Base-by-base conservation (phyloP, 1,140 invertebrate genomes). In the Sarcophaga bullata region DNA sequence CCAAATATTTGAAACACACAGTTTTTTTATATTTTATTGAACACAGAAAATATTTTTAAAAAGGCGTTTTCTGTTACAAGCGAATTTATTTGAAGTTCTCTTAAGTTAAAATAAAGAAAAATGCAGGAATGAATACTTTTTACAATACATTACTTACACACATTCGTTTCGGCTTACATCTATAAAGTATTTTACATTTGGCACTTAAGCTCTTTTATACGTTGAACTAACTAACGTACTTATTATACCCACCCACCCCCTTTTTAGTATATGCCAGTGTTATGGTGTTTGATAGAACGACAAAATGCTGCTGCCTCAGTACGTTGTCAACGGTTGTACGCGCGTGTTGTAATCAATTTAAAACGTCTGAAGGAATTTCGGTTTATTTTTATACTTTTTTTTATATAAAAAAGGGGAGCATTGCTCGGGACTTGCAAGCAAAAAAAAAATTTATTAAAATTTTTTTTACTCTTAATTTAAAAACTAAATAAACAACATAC, bases 281-380 rank as follows among this genome's bases (percentile, higher is more conserved):
- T 68, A 68, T 6, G 17, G 62, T 68, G 19, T 68, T 25, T 68
- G 62, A 68, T 7, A 68, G n/a, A 68, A 68, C 62, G 17, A 19
- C 62, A 68, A 68, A 68, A 25, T 68, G n/a, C n/a, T 68, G 62
- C 19, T 68, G 17, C n/a, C 75, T 78, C 75, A 78, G 75, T 78
- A 50, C 75, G 75, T 78, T 78, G 75, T 78, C 75, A 78, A 78
- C 75, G 75, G 75, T 78, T 78, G 75, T 78, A 78, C 75, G 75
- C 75, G 75, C 75, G 75, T 78, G 75, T 78, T 78, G 75, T 78
- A 52, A 49, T 78, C 17, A 19, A 19, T 48, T 49, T 49, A 73
- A 49, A 49, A 76, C 75, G 49, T 50, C 75, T 78, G 48, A 78
- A 78, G 75, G 75, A 78, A 78, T 78, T 68, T 52, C 75, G 15